A percentile compares a stretch with the other conserved stretches of the same genome.
Evolutionary conservation across 2,797 vertebrate species (phyloP).

Genomic region (Darevskia nairensis): DNA sequence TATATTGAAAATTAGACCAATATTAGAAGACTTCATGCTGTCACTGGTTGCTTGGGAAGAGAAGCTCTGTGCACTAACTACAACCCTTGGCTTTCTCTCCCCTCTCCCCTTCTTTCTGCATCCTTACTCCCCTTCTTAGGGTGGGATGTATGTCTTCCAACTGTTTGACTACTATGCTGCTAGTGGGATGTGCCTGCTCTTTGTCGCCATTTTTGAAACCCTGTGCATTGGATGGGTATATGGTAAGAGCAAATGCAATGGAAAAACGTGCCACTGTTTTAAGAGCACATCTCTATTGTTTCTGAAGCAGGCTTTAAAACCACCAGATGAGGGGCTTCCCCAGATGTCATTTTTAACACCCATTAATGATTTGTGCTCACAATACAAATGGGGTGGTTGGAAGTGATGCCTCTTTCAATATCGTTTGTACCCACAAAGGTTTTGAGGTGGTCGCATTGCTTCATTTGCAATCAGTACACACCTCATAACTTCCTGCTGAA

Average conservation of each 20-base stretch:
- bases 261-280: not conserved
- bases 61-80: not conserved
- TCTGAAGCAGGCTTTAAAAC: conserved; percentile 5
- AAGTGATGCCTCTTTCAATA: too few species aligned
- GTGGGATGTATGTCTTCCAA: conserved; percentile 97
- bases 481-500: too few species aligned
- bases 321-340: too few species aligned
- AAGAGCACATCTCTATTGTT: not conserved
- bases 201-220: conserved; percentile 93
- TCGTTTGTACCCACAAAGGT: too few species aligned
- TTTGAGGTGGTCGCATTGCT: too few species aligned
- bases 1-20: not conserved
- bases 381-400: too few species aligned
- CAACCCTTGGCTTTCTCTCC: not conserved
- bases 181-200: conserved; percentile 94
- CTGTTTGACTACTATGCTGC: conserved; percentile 96
- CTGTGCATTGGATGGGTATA: conserved; percentile 93
- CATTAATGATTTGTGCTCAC: too few species aligned
- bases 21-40: not conserved
- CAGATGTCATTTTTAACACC: too few species aligned
- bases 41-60: not conserved
- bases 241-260: conserved; percentile 79
- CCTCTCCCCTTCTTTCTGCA: not conserved
- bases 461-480: too few species aligned
- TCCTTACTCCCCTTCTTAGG: conserved; percentile 74